Conservation (phyloP, 2,888 invertebrate species). For the Phasia obesa region DNA sequence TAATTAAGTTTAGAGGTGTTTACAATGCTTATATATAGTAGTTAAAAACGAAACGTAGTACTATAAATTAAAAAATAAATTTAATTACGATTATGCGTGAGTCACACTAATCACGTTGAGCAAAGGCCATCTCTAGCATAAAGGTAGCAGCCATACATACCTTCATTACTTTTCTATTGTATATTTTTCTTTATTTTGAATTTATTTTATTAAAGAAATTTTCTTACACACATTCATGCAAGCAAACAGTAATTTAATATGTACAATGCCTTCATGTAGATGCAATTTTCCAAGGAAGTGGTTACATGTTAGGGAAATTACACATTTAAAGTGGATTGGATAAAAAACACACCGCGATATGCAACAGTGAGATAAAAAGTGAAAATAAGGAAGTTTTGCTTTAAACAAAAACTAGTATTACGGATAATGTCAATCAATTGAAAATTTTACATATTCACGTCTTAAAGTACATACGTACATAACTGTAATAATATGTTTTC, state of each 20-base stretch:
- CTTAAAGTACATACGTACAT: not conserved
- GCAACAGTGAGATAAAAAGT: slow-evolving; percentile 42
- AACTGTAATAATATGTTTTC: not conserved
- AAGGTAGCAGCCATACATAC: no score
- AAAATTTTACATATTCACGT: slow-evolving; percentile 15
- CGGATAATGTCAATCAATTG: slow-evolving; percentile 43
- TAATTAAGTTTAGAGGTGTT: no score
- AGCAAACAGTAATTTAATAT: slow-evolving; percentile 46
- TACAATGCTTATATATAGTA: no score
- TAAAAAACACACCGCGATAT: slow-evolving; percentile 23
- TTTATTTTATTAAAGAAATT: not conserved
- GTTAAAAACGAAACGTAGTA: no score
- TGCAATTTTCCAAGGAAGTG: slow-evolving; percentile 66
- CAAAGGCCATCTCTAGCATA: no score
- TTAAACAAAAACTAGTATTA: slow-evolving; percentile 7
- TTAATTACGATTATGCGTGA: no score
- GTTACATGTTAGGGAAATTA: slow-evolving; percentile 62
- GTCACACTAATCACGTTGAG: no score
- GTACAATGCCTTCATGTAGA: slow-evolving; percentile 4
- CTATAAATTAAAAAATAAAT: no score
- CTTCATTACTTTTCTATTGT: not conserved
- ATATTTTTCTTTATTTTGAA: not conserved
- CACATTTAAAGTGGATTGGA: slow-evolving; percentile 40
- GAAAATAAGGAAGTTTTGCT: slow-evolving; percentile 56
- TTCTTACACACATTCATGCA: slow-evolving; percentile 1